Conservation (phyloP, 2,888 invertebrate genomes). For the Entomobrya multifasciata region DNA sequence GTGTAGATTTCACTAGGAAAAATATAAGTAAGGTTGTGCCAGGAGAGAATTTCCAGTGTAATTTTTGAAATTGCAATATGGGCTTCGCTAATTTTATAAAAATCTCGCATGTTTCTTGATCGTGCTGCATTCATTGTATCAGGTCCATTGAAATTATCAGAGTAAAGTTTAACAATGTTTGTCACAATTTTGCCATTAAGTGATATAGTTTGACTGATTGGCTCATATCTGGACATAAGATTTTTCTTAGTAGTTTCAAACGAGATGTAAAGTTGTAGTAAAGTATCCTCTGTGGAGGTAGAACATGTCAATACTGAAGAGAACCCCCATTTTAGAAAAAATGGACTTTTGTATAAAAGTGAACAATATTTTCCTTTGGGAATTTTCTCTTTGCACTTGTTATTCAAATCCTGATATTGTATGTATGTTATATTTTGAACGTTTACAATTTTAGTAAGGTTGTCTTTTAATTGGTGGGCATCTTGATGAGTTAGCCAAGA, state of each 20-base stretch:
- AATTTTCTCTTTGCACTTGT: background rate
- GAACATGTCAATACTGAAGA: conserved; percentile 29
- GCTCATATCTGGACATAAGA: background rate
- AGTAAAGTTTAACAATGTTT: conserved; percentile 27
- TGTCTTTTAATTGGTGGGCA: background rate
- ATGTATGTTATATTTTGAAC: background rate
- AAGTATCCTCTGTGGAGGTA: background rate
- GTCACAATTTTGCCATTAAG: background rate
- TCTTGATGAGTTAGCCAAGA: background rate
- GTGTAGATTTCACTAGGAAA: conserved; percentile 11
- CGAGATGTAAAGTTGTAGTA: conserved; percentile 39
- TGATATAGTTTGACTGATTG: conserved; percentile 26
- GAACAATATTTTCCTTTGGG: background rate
- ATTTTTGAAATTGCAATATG: conserved; percentile 27
- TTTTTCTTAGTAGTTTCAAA: conserved; percentile 15
- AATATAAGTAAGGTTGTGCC: conserved; percentile 34
- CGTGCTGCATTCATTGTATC: background rate
- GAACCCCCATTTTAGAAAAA: conserved; percentile 17
- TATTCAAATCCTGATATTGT: background rate
- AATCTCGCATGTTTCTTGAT: conserved; percentile 14
- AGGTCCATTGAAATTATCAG: conserved; percentile 13
- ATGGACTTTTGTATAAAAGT: conserved; percentile 6
- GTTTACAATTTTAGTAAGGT: background rate
- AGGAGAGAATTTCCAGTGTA: background rate
- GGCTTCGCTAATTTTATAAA: background rate